Evolutionary conservation across 1,140 invertebrate species (phyloP).

Genomic region (Pristionchus pacificus): DNA sequence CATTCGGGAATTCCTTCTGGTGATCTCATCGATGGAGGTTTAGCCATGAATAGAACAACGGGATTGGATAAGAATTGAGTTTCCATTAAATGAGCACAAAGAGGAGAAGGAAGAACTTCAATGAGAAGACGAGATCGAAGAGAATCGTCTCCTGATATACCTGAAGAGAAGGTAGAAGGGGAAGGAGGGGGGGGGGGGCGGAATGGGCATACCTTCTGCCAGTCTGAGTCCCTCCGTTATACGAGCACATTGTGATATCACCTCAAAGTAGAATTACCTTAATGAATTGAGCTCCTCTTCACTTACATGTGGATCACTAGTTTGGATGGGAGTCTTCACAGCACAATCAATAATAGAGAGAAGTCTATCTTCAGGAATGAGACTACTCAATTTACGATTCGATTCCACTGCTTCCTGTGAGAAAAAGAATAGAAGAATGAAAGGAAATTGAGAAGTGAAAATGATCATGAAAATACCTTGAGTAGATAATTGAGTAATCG

Average conservation of each 20-base stretch:
- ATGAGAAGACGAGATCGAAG: not conserved
- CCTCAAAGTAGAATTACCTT: not conserved
- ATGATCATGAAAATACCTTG: not conserved
- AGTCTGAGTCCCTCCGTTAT: not conserved
- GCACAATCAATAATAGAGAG: not conserved
- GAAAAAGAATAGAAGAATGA: not conserved
- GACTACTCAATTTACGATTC: slow-evolving; percentile 1
- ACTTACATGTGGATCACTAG: not conserved
- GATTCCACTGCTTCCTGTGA: slow-evolving; percentile 23
- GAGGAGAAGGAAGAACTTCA: slow-evolving; percentile 15
- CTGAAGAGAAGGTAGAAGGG: not conserved
- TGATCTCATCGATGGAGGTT: slow-evolving; percentile 9
- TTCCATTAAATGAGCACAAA: slow-evolving; percentile 21
- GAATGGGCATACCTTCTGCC: not conserved
- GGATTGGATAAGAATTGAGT: slow-evolving; percentile 22
- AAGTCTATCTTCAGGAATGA: slow-evolving; percentile 15
- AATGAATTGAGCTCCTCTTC: not conserved
- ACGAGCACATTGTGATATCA: not conserved
- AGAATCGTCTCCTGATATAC: not conserved
- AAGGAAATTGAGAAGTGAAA: not conserved
- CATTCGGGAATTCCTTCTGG: slow-evolving; percentile 8
- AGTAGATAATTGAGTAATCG: slow-evolving; percentile 19
- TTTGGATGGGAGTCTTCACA: not conserved
- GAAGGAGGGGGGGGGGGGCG: not conserved
- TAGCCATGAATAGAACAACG: slow-evolving; percentile 12